Base-by-base conservation (phyloP, 2,888 invertebrate genomes). In the Salpingus planirostris region DNA sequence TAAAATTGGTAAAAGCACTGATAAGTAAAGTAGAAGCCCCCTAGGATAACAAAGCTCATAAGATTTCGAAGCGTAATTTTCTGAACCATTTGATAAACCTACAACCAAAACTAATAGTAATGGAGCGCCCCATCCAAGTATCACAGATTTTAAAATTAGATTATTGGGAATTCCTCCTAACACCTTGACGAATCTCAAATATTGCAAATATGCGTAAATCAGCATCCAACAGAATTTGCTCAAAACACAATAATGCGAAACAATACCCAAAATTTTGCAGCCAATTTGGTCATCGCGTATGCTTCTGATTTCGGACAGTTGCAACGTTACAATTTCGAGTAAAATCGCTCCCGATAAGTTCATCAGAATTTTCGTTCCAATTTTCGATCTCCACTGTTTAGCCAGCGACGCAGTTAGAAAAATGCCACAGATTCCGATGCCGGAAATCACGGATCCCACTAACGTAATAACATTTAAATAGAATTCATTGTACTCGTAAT, bases 221-320 rank as follows among this genome's bases (percentile, higher is more conserved):
- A 81, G 57, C 80, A 81, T 81, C 82, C 81, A 82, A 44, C 73
- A 71, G 55, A 80, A 81, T 4, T 80, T 76, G 1, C 76, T 69
- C 11, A 81, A 52, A 13, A 79, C 69, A 8, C 78, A 70, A 52
- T 80, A 81, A 51, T 81, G 81, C 8, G 80, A 51, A 3, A 70
- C 47, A 4, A 74, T 69, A 2, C 80, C 80, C 1, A 74, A 58
- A 5, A 71, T 47, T 54, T 71, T 66, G 50, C 82, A 82, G 2
- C 29, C 25, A n/a, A n/a, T n/a, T 10, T 24, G 2, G 5, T 27
- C 21, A 0, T 27, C 24, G 3, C 25, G 8, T 11, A 15, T 30
- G 4, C 37, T 2, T 24, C 44, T 29, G 0, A 43, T 29, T 15
- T 44, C 49, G 5, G 38, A 47, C 47, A 71, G 67, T 24, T 50